Evolutionary conservation across 2,797 vertebrate species (phyloP).

Genomic region (Peromyscus attwateri): DNA sequence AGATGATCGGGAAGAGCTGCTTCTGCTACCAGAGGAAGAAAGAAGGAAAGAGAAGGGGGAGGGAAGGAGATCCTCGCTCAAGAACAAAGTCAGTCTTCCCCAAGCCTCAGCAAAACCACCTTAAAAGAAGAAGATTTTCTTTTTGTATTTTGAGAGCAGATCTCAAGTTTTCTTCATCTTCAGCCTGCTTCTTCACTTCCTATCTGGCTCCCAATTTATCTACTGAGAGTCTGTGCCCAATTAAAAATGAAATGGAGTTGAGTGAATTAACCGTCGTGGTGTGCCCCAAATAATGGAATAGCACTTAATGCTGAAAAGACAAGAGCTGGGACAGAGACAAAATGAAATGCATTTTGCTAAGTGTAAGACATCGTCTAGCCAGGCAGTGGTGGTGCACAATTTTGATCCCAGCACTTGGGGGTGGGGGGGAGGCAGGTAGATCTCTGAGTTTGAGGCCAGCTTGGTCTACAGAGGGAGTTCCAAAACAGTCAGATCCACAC

Average conservation of each 20-base stretch:
- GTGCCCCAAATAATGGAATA: background rate
- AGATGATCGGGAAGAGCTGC: too few species aligned
- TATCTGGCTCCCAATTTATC: background rate
- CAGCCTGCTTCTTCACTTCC: background rate
- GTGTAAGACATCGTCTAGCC: background rate
- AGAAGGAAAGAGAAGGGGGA: too few species aligned
- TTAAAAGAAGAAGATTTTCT: background rate
- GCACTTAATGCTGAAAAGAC: background rate
- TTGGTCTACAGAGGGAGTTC: too few species aligned
- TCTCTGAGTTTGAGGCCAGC: too few species aligned
- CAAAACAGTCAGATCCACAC: background rate
- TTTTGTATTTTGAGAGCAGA: background rate
- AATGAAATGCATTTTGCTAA: background rate
- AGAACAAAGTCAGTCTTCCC: too few species aligned
- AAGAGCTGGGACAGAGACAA: background rate
- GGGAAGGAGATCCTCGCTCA: too few species aligned
- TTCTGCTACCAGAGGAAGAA: too few species aligned
- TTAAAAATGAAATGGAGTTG: background rate
- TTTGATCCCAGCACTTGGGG: too few species aligned
- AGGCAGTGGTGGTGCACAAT: too few species aligned
- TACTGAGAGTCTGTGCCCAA: background rate
- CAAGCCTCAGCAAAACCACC: background rate
- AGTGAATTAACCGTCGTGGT: background rate
- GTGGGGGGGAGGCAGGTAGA: too few species aligned
- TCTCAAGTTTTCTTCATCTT: background rate